Evolutionary conservation across 2,797 vertebrate species (phyloP).

Genomic region (Gadopsis bispinosus): DNA sequence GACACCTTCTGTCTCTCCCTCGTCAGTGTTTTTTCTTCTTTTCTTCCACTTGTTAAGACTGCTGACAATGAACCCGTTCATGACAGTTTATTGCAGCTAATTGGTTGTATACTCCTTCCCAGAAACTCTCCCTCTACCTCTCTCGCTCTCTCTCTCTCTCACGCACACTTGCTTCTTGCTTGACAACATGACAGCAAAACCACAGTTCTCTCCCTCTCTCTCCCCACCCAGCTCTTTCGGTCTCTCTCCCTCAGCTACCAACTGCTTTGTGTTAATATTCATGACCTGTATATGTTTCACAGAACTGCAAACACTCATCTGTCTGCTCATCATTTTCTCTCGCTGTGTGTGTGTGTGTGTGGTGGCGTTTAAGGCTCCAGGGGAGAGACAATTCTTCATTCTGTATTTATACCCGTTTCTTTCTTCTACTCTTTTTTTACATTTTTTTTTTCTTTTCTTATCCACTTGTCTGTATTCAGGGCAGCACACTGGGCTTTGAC

Average conservation of each 20-base stretch:
- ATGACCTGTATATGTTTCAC: conserved; percentile 72
- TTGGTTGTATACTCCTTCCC: conserved; percentile 64
- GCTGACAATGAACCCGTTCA: conserved; percentile 67
- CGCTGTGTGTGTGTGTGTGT: conserved; percentile 24
- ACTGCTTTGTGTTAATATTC: conserved; percentile 76
- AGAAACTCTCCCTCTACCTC: conserved; percentile 26
- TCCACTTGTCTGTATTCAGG: conserved; percentile 59
- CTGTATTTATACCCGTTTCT: conserved; percentile 57
- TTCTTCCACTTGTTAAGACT: conserved; percentile 50
- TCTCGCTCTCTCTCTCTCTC: conserved; percentile 6
- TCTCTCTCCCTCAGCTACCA: conserved; percentile 49
- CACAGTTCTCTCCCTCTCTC: conserved; percentile 40
- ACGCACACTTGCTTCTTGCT: conserved; percentile 30
- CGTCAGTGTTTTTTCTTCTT: conserved; percentile 11
- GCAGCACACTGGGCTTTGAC: conserved; percentile 52
- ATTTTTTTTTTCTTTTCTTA: conserved; percentile 17
- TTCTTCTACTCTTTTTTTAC: too few relatives aligned
- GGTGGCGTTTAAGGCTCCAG: conserved; percentile 37
- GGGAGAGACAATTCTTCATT: conserved; percentile 56
- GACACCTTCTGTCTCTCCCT: conserved; percentile 36
- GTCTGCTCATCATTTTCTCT: conserved; percentile 67
- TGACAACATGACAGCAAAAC: conserved; percentile 65
- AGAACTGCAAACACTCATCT: conserved; percentile 73
- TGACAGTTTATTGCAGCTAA: conserved; percentile 73
- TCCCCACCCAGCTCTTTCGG: conserved; percentile 23